Base-by-base conservation (phyloP, 1,140 invertebrate genomes). In the Drosophila varians region DNA sequence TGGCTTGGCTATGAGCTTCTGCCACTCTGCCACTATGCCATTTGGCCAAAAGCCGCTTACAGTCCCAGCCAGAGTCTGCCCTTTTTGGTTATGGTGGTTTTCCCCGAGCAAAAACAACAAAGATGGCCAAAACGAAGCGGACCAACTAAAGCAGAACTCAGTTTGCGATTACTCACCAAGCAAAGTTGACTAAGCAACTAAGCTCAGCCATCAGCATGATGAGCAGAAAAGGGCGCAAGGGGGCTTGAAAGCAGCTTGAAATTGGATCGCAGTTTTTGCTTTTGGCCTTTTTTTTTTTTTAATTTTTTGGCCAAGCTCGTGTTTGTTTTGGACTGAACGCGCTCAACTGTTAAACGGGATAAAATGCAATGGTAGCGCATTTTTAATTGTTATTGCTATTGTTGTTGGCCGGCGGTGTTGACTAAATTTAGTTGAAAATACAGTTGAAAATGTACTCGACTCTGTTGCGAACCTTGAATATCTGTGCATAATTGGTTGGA, bases 81-180 rank as follows among this genome's bases (percentile, higher is more conserved):
- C 69, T 49, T 64, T 70, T 56, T 45, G 49, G 56, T 19, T 53
- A 26, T 31, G 28, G 43, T 46, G 57, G 69, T 72, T 70, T 72
- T 61, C 18, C 45, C 28, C n/a, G n/a, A 18, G 7, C 3, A 14
- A 18, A 23, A 56, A 26, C 12, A 25, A 9, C 5, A 43, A 31
- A 34, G 12, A 36, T 23, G 14, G 31, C 52, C 28, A 68, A 48
- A 43, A 18, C 54, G 38, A 66, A 55, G 40, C 34, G 11, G 51
- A 52, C 12, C 48, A 36, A 72, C 56, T 16, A 43, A 57, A 61
- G 69, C 60, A 8, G 47, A 52, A 68, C 49, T 79, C 65, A 75
- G 58, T 60, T 74, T 62, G 68, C 65, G 75, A 83, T 86, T 83
- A 78, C 75, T 84, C 79, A 84, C 75, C 70, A 65, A 75, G 62